phyloP scores from a whole-genome alignment of 2,113 vertebrate genomes.

The Corythaixoides concolor region DNA sequence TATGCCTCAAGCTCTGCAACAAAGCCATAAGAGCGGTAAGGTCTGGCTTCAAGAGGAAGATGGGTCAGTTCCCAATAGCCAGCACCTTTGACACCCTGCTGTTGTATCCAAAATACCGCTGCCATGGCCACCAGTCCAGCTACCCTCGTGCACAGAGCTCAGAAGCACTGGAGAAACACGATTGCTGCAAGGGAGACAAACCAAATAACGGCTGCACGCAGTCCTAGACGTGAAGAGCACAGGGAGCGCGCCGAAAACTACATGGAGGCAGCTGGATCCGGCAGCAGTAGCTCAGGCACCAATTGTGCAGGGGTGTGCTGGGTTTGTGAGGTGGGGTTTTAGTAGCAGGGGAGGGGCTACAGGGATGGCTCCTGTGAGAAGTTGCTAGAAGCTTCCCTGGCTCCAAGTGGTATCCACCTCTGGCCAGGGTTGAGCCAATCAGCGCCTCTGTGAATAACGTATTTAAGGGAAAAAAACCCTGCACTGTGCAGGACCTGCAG shows the following conservation, averaged over 20 bases:
- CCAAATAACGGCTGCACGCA: background rate
- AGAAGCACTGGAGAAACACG: background rate
- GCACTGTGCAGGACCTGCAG: too few relatives aligned
- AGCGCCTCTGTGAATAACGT: too few relatives aligned
- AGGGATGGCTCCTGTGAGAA: too few relatives aligned
- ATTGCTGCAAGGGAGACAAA: background rate
- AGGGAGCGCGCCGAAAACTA: background rate
- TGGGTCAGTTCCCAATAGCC: background rate
- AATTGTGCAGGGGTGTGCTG: background rate
- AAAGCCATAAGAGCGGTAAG: background rate
- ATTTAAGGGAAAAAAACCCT: too few relatives aligned
- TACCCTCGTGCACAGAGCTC: background rate
- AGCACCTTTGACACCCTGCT: background rate
- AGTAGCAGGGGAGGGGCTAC: too few relatives aligned
- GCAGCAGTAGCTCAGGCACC: background rate
- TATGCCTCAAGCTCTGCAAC: background rate
- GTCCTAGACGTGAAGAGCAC: background rate
- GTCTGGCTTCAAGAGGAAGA: background rate
- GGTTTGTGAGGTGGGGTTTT: too few relatives aligned
- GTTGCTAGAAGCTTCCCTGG: too few relatives aligned
- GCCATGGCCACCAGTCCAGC: background rate
- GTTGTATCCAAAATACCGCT: accelerated
- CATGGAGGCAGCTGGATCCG: accelerated
- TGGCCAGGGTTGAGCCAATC: too few relatives aligned
- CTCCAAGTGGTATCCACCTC: too few relatives aligned